These are phyloP conservation scores for Oophaga pumilio DNA, from an alignment of 2,113 vertebrate genomes.

Conservation along the genomic window DNA sequence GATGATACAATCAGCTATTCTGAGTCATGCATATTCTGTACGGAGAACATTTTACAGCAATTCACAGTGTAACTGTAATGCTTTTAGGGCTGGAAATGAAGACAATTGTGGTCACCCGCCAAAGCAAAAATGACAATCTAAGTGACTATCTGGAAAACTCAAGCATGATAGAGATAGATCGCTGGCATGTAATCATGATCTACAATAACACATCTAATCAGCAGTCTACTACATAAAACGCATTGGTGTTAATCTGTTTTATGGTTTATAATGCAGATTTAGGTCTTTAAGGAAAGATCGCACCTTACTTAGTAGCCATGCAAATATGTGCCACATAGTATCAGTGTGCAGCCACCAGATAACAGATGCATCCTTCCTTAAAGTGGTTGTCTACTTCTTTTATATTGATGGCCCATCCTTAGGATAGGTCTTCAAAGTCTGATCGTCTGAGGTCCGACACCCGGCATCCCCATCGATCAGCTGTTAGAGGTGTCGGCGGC, in stretches of 20 bases:
- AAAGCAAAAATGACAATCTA: constrained; percentile 27
- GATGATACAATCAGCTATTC: not conserved
- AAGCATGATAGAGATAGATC: not conserved
- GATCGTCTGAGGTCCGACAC: too few species aligned
- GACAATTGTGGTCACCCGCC: not conserved
- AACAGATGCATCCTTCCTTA: not conserved
- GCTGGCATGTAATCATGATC: constrained; percentile 13
- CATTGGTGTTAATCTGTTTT: constrained; percentile 26
- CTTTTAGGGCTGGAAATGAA: not conserved
- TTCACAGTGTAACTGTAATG: not conserved
- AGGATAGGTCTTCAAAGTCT: too few species aligned
- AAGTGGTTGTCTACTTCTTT: not conserved
- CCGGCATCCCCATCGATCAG: too few species aligned
- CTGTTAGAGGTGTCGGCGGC: too few species aligned
- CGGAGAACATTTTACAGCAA: not conserved
- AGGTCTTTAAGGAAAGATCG: not conserved
- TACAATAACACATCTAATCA: not conserved
- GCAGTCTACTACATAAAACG: not conserved
- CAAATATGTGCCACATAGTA: not conserved
- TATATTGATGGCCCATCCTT: too few species aligned
- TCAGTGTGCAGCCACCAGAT: not conserved
- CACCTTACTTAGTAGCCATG: not conserved
- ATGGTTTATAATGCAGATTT: constrained; percentile 14
- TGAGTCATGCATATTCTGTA: not conserved
- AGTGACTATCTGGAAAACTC: constrained; percentile 20